Base-by-base conservation (phyloP, 2,797 vertebrate genomes). In the Garrulus glandarius region DNA sequence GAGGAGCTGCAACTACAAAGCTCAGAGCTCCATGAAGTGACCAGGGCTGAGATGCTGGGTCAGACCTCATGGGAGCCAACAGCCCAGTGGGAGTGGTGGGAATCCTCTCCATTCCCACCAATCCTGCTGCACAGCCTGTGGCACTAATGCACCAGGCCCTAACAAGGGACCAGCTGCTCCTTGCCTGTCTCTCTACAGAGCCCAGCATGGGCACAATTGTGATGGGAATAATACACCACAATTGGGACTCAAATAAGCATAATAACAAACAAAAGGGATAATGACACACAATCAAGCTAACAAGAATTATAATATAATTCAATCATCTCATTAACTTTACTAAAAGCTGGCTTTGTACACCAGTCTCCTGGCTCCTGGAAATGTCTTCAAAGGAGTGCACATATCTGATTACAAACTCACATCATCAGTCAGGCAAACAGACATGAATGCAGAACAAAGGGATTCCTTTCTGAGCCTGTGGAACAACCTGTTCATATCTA, bases 271-370 rank as follows among this genome's bases (percentile, higher is more conserved):
- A 94, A 87, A 89, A 92, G 52, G 49, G 81, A 96, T 95, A 96
- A 87, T 91, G 81, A 94, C 68, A 90, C 41, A 86, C 93, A 94
- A 89, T 92, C 95, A 95, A 92, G 91, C 85, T 92, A 92, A 95
- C 80, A 93, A 70, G 75, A 94, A 79, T 91, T 91, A 96, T 61
- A 95, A 43, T 53, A 82, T 96, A 94, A 96, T 94, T 96, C 94
- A 91, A 97, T 96, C 91, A 93, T 92, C 87, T 96, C 92, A 92
- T 97, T 95, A 97, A 86, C 93, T 95, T 81, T 30, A 84, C 85
- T 82, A 90, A 95, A 86, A 92, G 91, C 77, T 29, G 57, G 80
- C 80, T 96, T 76, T 63, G 81, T 95, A 86, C 79, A 70, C 74
- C 83, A 60, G 89, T 79, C 94, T 95, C 80, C 80, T 79, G 76